phyloP scores from a whole-genome alignment of 2,888 invertebrate genomes.

The Dicycla oo region DNA sequence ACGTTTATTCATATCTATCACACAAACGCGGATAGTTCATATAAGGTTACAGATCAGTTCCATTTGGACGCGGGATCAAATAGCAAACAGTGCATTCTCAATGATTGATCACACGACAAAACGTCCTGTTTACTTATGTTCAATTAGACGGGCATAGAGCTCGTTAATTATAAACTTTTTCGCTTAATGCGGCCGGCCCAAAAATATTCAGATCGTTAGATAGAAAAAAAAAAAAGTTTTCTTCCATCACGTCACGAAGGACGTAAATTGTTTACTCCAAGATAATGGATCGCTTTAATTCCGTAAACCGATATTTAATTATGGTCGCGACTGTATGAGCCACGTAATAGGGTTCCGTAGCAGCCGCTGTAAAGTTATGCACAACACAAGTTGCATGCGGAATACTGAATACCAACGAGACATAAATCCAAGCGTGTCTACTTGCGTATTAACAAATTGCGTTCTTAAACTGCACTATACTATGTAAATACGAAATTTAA shows the following conservation, averaged over 20 bases:
- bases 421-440: constrained; percentile 76
- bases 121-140: constrained; percentile 64
- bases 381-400: constrained; percentile 64
- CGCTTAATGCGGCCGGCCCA: constrained; percentile 60
- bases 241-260: constrained; percentile 54
- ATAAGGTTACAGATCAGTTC: constrained; percentile 36
- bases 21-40: constrained; percentile 15
- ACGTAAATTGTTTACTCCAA: constrained; percentile 61
- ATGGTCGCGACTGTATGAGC: constrained; percentile 51
- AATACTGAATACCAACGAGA: constrained; percentile 67
- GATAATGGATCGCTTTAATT: constrained; percentile 64
- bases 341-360: constrained; percentile 44
- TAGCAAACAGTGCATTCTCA: constrained; percentile 33
- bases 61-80: constrained; percentile 39
- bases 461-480: constrained; percentile 85
- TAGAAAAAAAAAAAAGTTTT: constrained; percentile 58
- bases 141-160: constrained; percentile 64
- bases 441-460: constrained; percentile 83
- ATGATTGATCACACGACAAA: constrained; percentile 65
- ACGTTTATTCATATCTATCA: constrained; percentile 24
- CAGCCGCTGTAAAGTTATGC: constrained; percentile 57
- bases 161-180: constrained; percentile 74
- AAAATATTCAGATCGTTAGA: constrained; percentile 64
- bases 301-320: constrained; percentile 61
- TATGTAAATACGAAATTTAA: constrained; percentile 87